Conservation (phyloP, 2,888 invertebrate species). For the Diachrysia chrysitis region DNA sequence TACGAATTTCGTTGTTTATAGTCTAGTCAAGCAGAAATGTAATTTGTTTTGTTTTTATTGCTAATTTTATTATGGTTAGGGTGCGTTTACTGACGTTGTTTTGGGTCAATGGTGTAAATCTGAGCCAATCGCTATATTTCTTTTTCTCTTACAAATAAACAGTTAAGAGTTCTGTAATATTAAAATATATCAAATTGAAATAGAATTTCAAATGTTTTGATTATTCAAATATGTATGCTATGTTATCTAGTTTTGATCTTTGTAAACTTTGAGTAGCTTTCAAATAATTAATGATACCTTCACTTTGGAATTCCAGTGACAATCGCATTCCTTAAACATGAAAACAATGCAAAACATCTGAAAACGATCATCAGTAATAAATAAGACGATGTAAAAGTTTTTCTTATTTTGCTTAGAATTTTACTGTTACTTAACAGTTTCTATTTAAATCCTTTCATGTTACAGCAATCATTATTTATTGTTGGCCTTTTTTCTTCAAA, state of each 20-base stretch:
- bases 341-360: conserved; percentile 7
- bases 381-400: background rate
- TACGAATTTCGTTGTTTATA: conserved; percentile 20
- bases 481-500: background rate
- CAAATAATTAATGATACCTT: background rate
- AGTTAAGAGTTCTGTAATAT: background rate
- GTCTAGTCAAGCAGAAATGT: conserved; percentile 20
- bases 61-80: conserved; percentile 31
- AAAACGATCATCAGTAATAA: conserved; percentile 6
- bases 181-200: background rate
- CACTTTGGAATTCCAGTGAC: background rate
- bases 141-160: too few relatives aligned
- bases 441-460: background rate
- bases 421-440: conserved; percentile 6
- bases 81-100: conserved; percentile 8
- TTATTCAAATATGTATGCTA: background rate
- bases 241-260: background rate
- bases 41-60: conserved; percentile 30
- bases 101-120: conserved; percentile 15
- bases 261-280: background rate
- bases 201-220: background rate
- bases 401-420: conserved; percentile 20
- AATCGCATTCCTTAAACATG: background rate
- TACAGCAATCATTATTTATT: background rate
- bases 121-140: background rate